Evolutionary conservation across 2,113 vertebrate species (phyloP), one percentile per base, ranked within the genome.

Genomic region (Ptilonorhynchus violaceus): DNA sequence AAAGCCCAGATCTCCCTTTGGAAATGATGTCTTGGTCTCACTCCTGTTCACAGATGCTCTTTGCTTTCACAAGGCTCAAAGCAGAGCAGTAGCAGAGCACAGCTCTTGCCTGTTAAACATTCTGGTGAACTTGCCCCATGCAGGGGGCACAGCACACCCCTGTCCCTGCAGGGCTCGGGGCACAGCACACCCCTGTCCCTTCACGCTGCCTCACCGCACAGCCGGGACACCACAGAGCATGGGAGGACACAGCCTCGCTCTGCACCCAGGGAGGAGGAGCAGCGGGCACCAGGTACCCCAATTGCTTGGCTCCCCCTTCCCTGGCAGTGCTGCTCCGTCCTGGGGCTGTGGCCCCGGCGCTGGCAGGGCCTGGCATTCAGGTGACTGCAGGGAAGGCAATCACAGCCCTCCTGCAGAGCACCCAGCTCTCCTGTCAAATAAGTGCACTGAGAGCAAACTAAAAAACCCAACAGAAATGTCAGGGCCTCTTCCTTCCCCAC

Each of bases 201-300:
- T 24, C 59, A 27, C 0, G 0, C 33, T 7, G 24, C 67, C 66
- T 30, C 17, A 6, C 13, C 9, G 2, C 1, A 0, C 27, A 19
- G 39, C 62, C 42, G 6, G 20, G 19, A 37, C 49, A 68, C n/a
- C 0, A 1, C 52, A 33, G 67, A 39, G 44, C 44, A 46, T 0
- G 0, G 39, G 55, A 37, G 31, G 42, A 22, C 47, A 67, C 53
- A 63, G 25, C 49, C 39, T 60, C n/a, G 5, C 23, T 13, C 27
- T 46, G 35, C 23, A 22, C 8, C 16, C 53, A 4, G 2, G 41
- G 46, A 52, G 14, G 23, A 47, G 18, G 4, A 21, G 13, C 28
- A 11, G 41, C 0, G 6, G 72, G 31, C 78, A 75, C 25, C 9
- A 25, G 37, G 62, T 18, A 39, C 20, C n/a, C 33, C 41, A 16